Evolutionary conservation across 2,888 invertebrate species (phyloP).

Genomic region (Scaptomyza cyrtandrae): DNA sequence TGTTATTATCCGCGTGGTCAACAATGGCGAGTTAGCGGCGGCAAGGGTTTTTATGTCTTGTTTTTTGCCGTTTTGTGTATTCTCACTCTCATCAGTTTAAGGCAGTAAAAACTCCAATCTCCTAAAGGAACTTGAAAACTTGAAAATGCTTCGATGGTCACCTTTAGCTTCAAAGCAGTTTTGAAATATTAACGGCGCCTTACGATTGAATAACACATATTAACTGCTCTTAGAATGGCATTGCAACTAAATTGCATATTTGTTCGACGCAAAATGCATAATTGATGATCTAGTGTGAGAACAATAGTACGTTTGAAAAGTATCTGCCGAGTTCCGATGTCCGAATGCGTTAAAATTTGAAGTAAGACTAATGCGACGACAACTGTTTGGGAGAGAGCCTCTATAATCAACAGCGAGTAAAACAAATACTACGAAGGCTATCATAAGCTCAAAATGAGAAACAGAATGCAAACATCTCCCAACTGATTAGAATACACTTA

Average conservation of each 20-base stretch:
- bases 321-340: slow-evolving; percentile 26
- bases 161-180: slow-evolving; percentile 11
- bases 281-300: neutral
- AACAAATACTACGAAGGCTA: slow-evolving; percentile 73
- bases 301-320: neutral
- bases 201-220: too few species aligned
- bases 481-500: slow-evolving; percentile 73
- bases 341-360: slow-evolving; percentile 56
- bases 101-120: neutral
- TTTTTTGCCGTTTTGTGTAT: too few species aligned
- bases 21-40: too few species aligned
- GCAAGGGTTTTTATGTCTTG: too few species aligned
- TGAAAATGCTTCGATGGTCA: neutral
- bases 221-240: neutral
- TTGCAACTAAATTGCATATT: neutral
- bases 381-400: slow-evolving; percentile 29
- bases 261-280: neutral
- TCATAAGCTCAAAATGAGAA: slow-evolving; percentile 57
- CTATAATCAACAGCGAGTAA: slow-evolving; percentile 61
- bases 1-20: too few species aligned
- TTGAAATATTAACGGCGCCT: neutral
- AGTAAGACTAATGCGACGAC: slow-evolving; percentile 54
- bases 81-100: too few species aligned
- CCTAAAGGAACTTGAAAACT: neutral
- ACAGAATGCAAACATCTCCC: slow-evolving; percentile 36